A percentile compares a stretch with the other conserved stretches of the same genome.
These are phyloP conservation scores for Clarias platycephalus DNA, from an alignment of 2,797 vertebrate genomes.

Conservation along the genomic window DNA sequence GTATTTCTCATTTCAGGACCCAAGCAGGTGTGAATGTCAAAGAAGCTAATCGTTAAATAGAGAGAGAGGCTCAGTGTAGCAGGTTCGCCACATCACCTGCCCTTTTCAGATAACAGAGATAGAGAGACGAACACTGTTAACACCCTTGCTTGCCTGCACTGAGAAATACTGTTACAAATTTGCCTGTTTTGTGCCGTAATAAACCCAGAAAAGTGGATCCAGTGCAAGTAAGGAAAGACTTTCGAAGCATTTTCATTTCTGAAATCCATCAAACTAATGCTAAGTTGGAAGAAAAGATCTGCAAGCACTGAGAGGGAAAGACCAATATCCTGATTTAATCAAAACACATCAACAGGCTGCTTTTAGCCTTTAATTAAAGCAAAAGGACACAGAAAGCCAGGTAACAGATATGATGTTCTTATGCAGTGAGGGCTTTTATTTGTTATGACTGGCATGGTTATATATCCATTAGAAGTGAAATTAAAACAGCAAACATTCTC, in stretches of 20 bases:
- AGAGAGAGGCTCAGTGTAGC: not conserved
- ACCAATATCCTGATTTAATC: conserved; percentile 3
- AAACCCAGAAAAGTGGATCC: conserved; percentile 17
- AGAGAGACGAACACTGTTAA: conserved; percentile 18
- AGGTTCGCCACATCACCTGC: conserved; percentile 54
- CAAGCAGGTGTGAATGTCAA: conserved; percentile 45
- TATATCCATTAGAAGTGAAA: not conserved
- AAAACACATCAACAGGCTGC: not conserved
- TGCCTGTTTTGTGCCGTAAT: not conserved
- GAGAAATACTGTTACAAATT: conserved; percentile 45
- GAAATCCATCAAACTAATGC: not conserved
- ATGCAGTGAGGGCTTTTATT: not conserved
- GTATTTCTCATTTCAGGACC: conserved; percentile 41
- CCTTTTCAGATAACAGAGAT: conserved; percentile 39
- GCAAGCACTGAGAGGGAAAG: not conserved
- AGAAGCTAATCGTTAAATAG: conserved; percentile 31
- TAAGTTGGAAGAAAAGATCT: conserved; percentile 11
- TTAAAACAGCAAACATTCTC: not conserved
- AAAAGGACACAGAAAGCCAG: not conserved
- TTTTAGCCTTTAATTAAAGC: not conserved
- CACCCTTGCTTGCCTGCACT: conserved; percentile 41
- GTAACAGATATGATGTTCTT: too few relatives aligned
- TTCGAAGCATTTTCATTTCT: not conserved
- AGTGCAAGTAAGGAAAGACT: conserved; percentile 3
- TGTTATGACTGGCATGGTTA: not conserved